Base-by-base conservation (phyloP, 2,797 vertebrate genomes). In the Microctenopoma steveboyesi region DNA sequence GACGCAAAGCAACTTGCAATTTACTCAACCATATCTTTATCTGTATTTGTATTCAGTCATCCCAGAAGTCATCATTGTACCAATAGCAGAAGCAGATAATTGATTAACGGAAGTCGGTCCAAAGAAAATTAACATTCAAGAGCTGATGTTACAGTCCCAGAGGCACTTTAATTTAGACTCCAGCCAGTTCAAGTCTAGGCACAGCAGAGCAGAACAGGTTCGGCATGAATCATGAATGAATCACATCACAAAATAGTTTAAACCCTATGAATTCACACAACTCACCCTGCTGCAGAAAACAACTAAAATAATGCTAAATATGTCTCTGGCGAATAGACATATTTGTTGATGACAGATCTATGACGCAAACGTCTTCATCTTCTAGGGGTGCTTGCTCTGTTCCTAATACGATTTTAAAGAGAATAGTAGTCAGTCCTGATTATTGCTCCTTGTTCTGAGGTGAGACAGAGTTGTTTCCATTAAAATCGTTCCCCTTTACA, bases 401-500 rank as follows among this genome's bases (percentile, higher is more conserved):
- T 61, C 30, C 12, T 53, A 66, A 61, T 35, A 9, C 7, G 3
- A 5, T 52, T 48, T 13, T 60, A 56, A 70, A 47, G 27, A 50
- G 5, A 66, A 47, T 14, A 51, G n/a, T 55, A 74, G 51, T 76
- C 56, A 47, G 63, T 73, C 13, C 50, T 45, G 27, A 64, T 35
- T 76, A 88, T 82, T 69, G 49, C 48, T 83, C 64, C 64, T 79
- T 67, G 67, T 89, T 85, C 76, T 76, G 52, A 64, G 82, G 71
- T 84, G 59, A 69, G 82, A 89, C 78, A 76, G 64, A 86, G 81
- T 82, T 82, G 77, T 87, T 91, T 89, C 84, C 82, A 89, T 84
- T 83, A 83, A 82, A 90, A 83, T 71, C 50, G 74, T 83, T 88
- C 78, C 67, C 71, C 78, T 84, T 88, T 86, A 78, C 87, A 69